Evolutionary conservation across 1,140 invertebrate genomes (phyloP).

Genomic region (Diachasma alloeum): DNA sequence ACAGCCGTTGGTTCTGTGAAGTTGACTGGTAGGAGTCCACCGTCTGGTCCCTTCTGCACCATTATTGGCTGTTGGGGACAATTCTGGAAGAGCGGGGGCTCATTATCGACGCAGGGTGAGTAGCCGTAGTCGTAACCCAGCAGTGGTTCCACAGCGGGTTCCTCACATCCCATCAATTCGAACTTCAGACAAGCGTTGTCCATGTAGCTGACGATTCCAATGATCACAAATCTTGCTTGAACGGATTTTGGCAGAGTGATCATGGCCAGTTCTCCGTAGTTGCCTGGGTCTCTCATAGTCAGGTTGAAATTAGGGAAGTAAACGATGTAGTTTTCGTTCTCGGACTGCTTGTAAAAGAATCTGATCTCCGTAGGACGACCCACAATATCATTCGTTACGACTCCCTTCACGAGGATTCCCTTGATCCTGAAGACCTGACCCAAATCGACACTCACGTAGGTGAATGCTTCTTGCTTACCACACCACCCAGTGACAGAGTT

Average conservation of each 20-base stretch:
- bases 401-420: constrained; percentile 91
- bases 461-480: constrained; percentile 93
- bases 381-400: constrained; percentile 94
- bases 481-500: constrained; percentile 96
- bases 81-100: constrained; percentile 95
- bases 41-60: constrained; percentile 86
- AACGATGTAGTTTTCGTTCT: constrained; percentile 93
- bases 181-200: constrained; percentile 96
- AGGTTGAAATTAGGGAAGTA: constrained; percentile 97
- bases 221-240: constrained; percentile 90
- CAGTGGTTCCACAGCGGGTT: constrained; percentile 78
- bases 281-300: constrained; percentile 91
- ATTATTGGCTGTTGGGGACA: constrained; percentile 92
- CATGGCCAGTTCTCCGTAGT: constrained; percentile 94
- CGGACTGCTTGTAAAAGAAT: constrained; percentile 95
- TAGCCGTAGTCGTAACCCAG: constrained; percentile 94
- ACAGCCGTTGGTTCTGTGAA: constrained; percentile 91
- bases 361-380: constrained; percentile 93
- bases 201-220: constrained; percentile 95
- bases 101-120: constrained; percentile 94
- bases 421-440: constrained; percentile 90
- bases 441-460: constrained; percentile 93
- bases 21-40: constrained; percentile 87
- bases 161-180: constrained; percentile 95
- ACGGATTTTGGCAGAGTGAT: constrained; percentile 94